These are phyloP conservation scores for Kryphioiulus occultus DNA, from an alignment of 2,888 invertebrate species.

Conservation along the genomic window DNA sequence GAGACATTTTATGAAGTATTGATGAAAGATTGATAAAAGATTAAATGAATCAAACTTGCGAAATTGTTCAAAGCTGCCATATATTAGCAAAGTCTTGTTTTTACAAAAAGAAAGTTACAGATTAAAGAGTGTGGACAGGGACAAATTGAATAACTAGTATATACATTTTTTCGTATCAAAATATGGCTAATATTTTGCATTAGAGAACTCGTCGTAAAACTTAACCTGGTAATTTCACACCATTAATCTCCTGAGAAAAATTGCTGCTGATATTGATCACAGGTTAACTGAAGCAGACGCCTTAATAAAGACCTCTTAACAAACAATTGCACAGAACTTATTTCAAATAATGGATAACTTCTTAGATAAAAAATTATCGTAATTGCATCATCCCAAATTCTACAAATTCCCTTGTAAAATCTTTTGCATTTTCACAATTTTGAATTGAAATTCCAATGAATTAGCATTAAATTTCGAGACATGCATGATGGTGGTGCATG, in stretches of 20 bases:
- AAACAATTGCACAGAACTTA: not conserved
- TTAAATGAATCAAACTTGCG: too few relatives aligned
- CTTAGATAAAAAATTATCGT: not conserved
- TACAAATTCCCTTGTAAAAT: not conserved
- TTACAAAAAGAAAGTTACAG: not conserved
- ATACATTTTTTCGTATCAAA: not conserved
- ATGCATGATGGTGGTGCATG: not conserved
- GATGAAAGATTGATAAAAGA: not conserved
- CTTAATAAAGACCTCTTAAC: not conserved
- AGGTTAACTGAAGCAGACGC: not conserved
- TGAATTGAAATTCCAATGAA: not conserved
- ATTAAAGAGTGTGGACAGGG: not conserved
- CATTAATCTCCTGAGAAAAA: not conserved
- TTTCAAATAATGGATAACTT: not conserved
- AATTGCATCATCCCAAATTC: not conserved
- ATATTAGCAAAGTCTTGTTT: not conserved
- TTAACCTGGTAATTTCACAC: not conserved
- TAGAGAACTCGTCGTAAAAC: not conserved
- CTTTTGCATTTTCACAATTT: not conserved
- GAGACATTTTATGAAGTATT: not conserved
- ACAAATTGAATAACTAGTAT: not conserved
- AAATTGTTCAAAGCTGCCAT: not conserved
- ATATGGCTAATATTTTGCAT: not conserved
- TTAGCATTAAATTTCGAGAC: not conserved
- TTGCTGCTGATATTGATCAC: not conserved